Evolutionary conservation across 37 sponge, comb jelly and placozoan genomes (phyloP).

Genomic region (Beroe ovata): DNA sequence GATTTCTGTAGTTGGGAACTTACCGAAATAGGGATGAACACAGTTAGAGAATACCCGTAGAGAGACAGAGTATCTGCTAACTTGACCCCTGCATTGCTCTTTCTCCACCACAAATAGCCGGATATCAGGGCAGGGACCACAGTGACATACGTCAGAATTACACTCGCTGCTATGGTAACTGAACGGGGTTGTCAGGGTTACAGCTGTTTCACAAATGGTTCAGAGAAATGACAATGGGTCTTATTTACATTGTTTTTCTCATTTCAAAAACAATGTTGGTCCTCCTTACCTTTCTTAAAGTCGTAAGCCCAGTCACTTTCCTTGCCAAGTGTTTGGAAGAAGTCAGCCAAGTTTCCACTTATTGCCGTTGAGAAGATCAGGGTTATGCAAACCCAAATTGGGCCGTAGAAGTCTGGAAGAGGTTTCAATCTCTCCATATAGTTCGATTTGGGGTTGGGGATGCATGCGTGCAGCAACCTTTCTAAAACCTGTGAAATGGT

Average conservation of each 20-base stretch:
- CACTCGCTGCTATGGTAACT: constrained; percentile 46
- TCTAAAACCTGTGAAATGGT: constrained; percentile 70
- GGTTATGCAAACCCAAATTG: constrained; percentile 88
- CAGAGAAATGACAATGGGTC: too few relatives aligned
- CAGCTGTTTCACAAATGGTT: too few relatives aligned
- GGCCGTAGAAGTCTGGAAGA: constrained; percentile 80
- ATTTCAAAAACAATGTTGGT: too few relatives aligned
- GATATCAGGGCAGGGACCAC: constrained; percentile 24
- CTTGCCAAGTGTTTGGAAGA: constrained; percentile 55
- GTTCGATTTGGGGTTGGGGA: constrained; percentile 66
- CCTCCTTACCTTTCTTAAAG: constrained; percentile 63
- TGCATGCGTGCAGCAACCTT: constrained; percentile 73
- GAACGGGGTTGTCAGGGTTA: background rate
- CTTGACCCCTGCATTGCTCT: constrained; percentile 29
- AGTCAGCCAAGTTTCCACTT: constrained; percentile 77
- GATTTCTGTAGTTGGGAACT: too few relatives aligned
- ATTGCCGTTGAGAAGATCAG: constrained; percentile 79
- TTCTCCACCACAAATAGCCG: constrained; percentile 51
- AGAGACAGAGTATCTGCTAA: constrained; percentile 34
- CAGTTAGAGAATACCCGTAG: constrained; percentile 31
- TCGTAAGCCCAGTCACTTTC: constrained; percentile 53
- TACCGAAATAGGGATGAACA: constrained; percentile 51
- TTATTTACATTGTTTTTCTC: too few relatives aligned
- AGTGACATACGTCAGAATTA: constrained; percentile 33
- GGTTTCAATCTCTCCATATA: constrained; percentile 69